Conservation (phyloP, 1,140 invertebrate genomes). For the Penaeus vannamei region DNA sequence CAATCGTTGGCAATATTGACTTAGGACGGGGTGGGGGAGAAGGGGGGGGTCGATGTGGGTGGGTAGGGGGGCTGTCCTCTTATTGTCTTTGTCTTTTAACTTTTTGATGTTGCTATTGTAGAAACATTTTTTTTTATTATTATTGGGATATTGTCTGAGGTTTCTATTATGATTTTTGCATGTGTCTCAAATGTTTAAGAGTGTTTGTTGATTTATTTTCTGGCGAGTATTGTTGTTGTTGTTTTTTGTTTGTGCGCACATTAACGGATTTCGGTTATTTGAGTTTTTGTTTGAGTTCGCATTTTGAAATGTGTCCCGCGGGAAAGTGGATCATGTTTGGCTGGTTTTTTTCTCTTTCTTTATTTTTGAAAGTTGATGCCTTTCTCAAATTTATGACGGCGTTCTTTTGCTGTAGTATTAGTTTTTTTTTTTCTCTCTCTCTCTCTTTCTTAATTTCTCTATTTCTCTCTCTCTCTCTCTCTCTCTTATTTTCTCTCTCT, state of each 20-base stretch:
- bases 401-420: background rate
- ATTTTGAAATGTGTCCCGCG: too few relatives aligned
- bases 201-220: background rate
- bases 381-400: background rate
- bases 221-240: background rate
- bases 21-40: too few relatives aligned
- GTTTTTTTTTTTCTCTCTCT: slow-evolving; percentile 1
- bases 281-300: background rate
- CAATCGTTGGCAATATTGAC: background rate
- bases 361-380: background rate
- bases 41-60: too few relatives aligned
- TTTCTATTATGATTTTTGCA: background rate
- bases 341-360: background rate
- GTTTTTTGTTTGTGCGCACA: slow-evolving; percentile 8
- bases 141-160: too few relatives aligned
- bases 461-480: slow-evolving; percentile 50
- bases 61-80: too few relatives aligned
- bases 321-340: too few relatives aligned
- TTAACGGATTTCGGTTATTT: slow-evolving; percentile 15
- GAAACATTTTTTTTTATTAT: too few relatives aligned
- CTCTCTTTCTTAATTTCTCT: slow-evolving; percentile 11
- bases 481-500: slow-evolving; percentile 44
- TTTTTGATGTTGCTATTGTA: too few relatives aligned
- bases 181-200: background rate
- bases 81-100: too few relatives aligned